These are phyloP conservation scores for Ormyrus rosae DNA, from an alignment of 2,888 invertebrate genomes.

Conservation along the genomic window DNA sequence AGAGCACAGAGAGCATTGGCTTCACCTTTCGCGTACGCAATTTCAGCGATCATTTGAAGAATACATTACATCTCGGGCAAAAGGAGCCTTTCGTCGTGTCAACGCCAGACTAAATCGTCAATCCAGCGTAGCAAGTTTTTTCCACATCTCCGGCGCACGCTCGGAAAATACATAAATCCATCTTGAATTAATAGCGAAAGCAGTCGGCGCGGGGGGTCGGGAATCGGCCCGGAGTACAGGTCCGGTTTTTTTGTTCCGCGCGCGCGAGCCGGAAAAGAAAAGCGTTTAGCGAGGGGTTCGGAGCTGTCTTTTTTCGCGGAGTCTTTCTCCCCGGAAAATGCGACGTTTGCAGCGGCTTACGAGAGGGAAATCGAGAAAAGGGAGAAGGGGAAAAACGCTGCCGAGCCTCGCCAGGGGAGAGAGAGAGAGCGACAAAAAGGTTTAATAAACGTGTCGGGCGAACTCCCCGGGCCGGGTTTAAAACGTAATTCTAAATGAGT, in stretches of 20 bases:
- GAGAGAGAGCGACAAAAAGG: constrained; percentile 19
- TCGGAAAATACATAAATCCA: constrained; percentile 13
- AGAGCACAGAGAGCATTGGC: background rate
- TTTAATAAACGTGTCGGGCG: constrained; percentile 46
- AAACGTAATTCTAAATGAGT: constrained; percentile 28
- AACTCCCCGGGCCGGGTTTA: background rate
- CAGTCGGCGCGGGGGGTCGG: background rate
- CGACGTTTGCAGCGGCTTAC: constrained; percentile 28
- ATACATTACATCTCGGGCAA: too few species aligned
- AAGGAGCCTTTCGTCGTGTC: background rate
- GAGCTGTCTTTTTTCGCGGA: constrained; percentile 17
- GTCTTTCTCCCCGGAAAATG: constrained; percentile 15
- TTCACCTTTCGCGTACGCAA: background rate
- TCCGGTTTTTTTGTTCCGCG: background rate
- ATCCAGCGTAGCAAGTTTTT: background rate
- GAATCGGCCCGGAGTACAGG: constrained; percentile 4
- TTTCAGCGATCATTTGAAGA: too few species aligned
- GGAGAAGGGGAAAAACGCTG: background rate
- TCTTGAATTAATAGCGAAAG: constrained; percentile 9
- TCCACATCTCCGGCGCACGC: too few species aligned
- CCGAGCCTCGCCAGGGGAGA: too few species aligned
- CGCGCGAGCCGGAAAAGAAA: constrained; percentile 21
- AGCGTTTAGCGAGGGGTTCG: constrained; percentile 32
- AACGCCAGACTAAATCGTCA: background rate
- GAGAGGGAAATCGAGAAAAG: constrained; percentile 23